A percentile compares a stretch with the other conserved stretches of the same genome.
These are phyloP conservation scores for Brachyptera risi DNA, from an alignment of 2,888 invertebrate species.

Conservation along the genomic window DNA sequence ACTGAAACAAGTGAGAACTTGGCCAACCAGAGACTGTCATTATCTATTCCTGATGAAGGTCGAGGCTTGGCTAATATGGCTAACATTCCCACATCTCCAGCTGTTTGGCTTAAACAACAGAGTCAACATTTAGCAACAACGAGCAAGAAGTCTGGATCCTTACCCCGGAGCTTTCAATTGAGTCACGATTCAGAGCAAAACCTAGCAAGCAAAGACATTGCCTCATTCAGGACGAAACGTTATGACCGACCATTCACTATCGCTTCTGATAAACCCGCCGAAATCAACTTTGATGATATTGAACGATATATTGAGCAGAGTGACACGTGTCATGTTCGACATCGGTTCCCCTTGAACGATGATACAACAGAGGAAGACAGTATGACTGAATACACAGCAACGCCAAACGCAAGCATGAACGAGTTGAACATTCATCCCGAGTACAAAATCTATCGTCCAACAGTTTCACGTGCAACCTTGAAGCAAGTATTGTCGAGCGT, in stretches of 20 bases:
- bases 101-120: slow-evolving; percentile 68
- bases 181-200: slow-evolving; percentile 53
- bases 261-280: slow-evolving; percentile 64
- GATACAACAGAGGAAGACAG: slow-evolving; percentile 42
- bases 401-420: slow-evolving; percentile 49
- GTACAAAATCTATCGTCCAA: slow-evolving; percentile 58
- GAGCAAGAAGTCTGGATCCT: slow-evolving; percentile 68
- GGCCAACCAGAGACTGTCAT: slow-evolving; percentile 3
- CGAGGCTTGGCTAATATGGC: slow-evolving; percentile 13
- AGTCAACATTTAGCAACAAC: slow-evolving; percentile 63
- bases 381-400: slow-evolving; percentile 41
- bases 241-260: slow-evolving; percentile 66
- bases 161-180: slow-evolving; percentile 74
- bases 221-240: slow-evolving; percentile 31
- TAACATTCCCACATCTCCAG: slow-evolving; percentile 57
- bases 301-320: slow-evolving; percentile 48
- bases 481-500: slow-evolving; percentile 38
- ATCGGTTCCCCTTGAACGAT: slow-evolving; percentile 34
- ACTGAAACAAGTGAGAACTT: slow-evolving; percentile 27
- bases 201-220: slow-evolving; percentile 36
- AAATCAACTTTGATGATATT: slow-evolving; percentile 63
- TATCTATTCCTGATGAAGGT: no score
- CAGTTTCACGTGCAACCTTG: slow-evolving; percentile 37
- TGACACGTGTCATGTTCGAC: slow-evolving; percentile 17
- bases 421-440: slow-evolving; percentile 64